These are phyloP conservation scores for Agapostemon virescens DNA, from an alignment of 2,888 invertebrate genomes.

Conservation along the genomic window DNA sequence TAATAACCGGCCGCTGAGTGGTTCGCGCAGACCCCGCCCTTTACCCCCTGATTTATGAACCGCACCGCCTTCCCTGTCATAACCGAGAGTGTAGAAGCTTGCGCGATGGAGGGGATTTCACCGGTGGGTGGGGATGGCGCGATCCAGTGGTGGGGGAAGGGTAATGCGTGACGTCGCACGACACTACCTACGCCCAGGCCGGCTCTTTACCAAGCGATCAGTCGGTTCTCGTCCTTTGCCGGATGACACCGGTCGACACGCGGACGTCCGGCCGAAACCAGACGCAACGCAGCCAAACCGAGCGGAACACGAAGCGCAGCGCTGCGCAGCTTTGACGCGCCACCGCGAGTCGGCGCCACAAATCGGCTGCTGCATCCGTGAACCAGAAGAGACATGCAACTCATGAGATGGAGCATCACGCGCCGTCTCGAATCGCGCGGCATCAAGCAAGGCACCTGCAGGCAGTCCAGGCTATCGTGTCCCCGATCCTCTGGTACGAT, in stretches of 20 bases:
- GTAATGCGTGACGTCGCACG: conserved; percentile 58
- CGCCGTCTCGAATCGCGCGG: conserved; percentile 73
- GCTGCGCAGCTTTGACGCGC: conserved; percentile 36
- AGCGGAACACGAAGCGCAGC: not conserved
- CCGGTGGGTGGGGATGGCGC: conserved; percentile 8
- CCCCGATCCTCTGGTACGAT: conserved; percentile 56
- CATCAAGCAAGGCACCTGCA: conserved; percentile 61
- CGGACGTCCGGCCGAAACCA: conserved; percentile 35
- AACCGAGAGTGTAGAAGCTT: conserved; percentile 65
- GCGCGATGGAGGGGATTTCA: conserved; percentile 26
- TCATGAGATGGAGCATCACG: conserved; percentile 79
- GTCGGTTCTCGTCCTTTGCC: conserved; percentile 75
- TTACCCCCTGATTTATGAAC: conserved; percentile 80
- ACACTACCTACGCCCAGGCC: conserved; percentile 66
- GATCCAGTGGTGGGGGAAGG: conserved; percentile 37
- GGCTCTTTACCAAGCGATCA: conserved; percentile 75
- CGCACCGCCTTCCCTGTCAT: conserved; percentile 80
- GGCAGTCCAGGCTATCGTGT: conserved; percentile 34
- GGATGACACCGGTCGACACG: conserved; percentile 65
- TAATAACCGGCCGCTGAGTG: conserved; percentile 80
- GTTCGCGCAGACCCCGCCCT: conserved; percentile 77
- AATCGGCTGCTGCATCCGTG: conserved; percentile 5
- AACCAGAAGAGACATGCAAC: conserved; percentile 70
- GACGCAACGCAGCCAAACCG: not conserved
- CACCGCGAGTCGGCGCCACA: conserved; percentile 56